These are phyloP conservation scores for Sphaerolaimus hirsutus DNA, from an alignment of 2,888 invertebrate species.

Conservation along the genomic window DNA sequence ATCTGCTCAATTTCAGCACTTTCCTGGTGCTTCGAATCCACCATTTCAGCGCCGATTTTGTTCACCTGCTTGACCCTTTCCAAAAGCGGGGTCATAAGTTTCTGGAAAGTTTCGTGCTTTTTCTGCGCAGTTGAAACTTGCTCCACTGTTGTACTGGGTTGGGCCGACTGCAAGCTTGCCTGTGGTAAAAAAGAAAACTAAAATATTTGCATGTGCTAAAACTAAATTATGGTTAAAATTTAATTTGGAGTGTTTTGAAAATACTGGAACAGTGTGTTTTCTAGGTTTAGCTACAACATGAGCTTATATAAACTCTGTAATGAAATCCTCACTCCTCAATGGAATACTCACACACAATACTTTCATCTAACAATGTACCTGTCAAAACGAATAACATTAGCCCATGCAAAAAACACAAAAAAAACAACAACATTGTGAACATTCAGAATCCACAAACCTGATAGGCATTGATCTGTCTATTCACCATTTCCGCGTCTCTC, in stretches of 20 bases:
- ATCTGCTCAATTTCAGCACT: no score
- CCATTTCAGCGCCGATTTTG: constrained; percentile 43
- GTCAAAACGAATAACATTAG: no score
- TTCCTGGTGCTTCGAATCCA: constrained; percentile 85
- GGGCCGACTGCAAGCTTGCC: constrained; percentile 22
- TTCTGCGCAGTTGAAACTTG: constrained; percentile 66
- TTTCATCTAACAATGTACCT: no score
- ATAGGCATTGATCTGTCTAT: constrained; percentile 55
- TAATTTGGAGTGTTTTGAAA: no score
- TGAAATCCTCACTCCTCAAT: no score
- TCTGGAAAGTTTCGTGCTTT: constrained; percentile 82
- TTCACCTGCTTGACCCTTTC: constrained; percentile 15
- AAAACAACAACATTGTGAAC: constrained; percentile 4
- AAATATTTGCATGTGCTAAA: no score
- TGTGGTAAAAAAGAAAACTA: no score
- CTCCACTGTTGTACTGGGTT: constrained; percentile 35
- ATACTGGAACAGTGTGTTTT: no score
- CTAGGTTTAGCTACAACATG: no score
- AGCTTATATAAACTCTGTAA: no score
- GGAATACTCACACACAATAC: no score
- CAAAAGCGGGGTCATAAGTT: constrained; percentile 40
- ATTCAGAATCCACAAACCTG: constrained; percentile 1
- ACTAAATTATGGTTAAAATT: no score
- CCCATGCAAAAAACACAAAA: constrained; percentile 7
- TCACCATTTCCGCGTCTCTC: constrained; percentile 70